phyloP scores from a whole-genome alignment of 2,797 vertebrate species.

The Parambassis ranga region DNA sequence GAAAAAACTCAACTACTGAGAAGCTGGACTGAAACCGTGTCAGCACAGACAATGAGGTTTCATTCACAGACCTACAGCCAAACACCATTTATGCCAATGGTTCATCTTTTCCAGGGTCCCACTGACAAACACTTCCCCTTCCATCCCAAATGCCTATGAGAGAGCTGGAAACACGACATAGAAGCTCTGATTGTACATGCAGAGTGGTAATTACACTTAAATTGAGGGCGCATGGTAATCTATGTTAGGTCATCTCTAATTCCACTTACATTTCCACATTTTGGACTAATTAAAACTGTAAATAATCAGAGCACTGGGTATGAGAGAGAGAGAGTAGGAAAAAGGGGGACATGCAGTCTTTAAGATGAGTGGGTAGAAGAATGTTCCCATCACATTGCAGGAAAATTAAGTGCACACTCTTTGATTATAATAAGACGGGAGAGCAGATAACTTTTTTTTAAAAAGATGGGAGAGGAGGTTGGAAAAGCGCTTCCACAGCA shows the following conservation, averaged over 20 bases:
- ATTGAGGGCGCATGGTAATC: constrained; percentile 80
- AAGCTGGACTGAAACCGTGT: constrained; percentile 37
- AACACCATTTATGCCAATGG: constrained; percentile 44
- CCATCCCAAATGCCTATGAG: background rate
- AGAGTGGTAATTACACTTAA: constrained; percentile 76
- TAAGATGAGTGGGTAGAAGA: constrained; percentile 40
- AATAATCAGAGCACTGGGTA: constrained; percentile 67
- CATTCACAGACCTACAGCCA: constrained; percentile 32
- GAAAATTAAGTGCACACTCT: constrained; percentile 65
- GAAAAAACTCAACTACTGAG: constrained; percentile 29
- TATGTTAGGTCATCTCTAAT: constrained; percentile 78
- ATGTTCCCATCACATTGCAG: constrained; percentile 44
- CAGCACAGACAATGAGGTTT: constrained; percentile 6
- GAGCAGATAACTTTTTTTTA: constrained; percentile 43
- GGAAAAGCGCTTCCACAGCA: constrained; percentile 54
- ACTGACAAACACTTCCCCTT: constrained; percentile 24
- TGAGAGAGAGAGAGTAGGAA: background rate
- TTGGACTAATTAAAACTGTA: constrained; percentile 81
- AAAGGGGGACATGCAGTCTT: constrained; percentile 14
- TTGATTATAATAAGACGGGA: constrained; percentile 66
- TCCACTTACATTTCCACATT: constrained; percentile 79
- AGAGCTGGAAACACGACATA: constrained; percentile 12
- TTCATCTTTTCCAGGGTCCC: constrained; percentile 27
- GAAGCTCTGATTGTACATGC: constrained; percentile 55
- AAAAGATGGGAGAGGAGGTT: constrained; percentile 3